Evolutionary conservation across 2,113 vertebrate species (phyloP), one percentile per base, ranked within the genome.

Genomic region (Grammomys surdaster): DNA sequence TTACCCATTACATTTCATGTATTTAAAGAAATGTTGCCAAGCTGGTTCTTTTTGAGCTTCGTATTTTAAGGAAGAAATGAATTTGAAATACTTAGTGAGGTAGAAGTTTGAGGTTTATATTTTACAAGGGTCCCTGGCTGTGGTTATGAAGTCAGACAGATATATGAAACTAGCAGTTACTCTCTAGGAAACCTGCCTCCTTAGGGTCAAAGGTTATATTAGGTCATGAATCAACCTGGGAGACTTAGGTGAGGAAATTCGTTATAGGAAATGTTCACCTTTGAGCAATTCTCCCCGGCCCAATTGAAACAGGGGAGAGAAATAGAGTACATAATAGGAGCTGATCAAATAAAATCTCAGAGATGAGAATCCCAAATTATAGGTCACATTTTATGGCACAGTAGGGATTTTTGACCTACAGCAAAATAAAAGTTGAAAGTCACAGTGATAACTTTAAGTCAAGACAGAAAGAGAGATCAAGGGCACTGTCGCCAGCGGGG

Each of bases 341-440:
- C 56, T 91, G 92, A 96, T 60, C 87, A 97, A 95, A 93, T 96
- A 95, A 97, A 97, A 89, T 46, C 63, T 96, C 56, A n/a, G 51
- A 40, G 56, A 96, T 58, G 60, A 94, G 95, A 94, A 95, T 93
- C 72, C 63, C 77, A 95, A 96, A 95, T 92, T 84, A 97, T 65
- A 95, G 92, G 90, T 96, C 91, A 88, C 88, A 46, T 80, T 94
- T 87, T 95, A 95, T 89, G 82, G 77, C 26, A 65, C 72, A 67
- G 63, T 67, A 87, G 93, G 86, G 95, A 95, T 93, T 77, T 48
- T 92, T 95, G 92, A 77, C 81, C 90, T 87, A 33, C 95, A 78
- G 89, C 33, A 96, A 81, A 97, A 95, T 93, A 95, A 89, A 95
- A 94, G 81, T 90, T 96, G 82, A 97, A 97, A 91, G 89, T 97